Evolutionary conservation across 35 echinoderm and acorn worm species (phyloP), one percentile per base, ranked within the genome.

Genomic region (Nesometra sesokonis): DNA sequence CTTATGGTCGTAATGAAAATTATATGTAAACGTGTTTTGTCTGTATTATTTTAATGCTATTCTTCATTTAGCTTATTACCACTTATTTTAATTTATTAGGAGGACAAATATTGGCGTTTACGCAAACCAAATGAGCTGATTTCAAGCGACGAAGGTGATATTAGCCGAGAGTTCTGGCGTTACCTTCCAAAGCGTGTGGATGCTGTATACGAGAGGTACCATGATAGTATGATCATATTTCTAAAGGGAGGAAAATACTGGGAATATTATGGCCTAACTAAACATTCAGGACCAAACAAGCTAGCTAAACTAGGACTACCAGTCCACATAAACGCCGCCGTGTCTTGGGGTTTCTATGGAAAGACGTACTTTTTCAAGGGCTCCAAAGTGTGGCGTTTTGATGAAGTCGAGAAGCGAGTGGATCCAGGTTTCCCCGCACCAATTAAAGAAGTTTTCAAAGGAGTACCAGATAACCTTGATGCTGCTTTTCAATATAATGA

Each of bases 181-280:
- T 32, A 81, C n/a, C 87, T 91, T 34, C 90, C 90, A 0, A 34
- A 39, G 9, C 35, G 82, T 21, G 82, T 91, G 21, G 90, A 91
- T 38, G 90, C 85, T 47, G 57, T 81, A 0, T 91, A 91, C 46
- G 81, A 83, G 27, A 11, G 81, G 0, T 67, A 67, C 21, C 35
- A 83, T 23, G 81, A 83, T 38, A 30, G 37, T 38, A 83, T 35
- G 36, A 83, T 83, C 3, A 37, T 83, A 7, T 83, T 83, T 29
- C 81, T 83, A 11, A 83, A 83, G 38, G 81, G 81, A 17, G 35
- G 52, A 67, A 67, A 67, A 67, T 67, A 67, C 52, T 67, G 52
- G 52, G 52, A 67, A 27, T 67, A 67, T 67, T 67, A 67, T 67
- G 52, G 52, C 52, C 52, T 67, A 67, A 67, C 52, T 19, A 67